These are phyloP conservation scores for Archips crataeganus DNA, from an alignment of 2,888 invertebrate genomes.

Conservation along the genomic window DNA sequence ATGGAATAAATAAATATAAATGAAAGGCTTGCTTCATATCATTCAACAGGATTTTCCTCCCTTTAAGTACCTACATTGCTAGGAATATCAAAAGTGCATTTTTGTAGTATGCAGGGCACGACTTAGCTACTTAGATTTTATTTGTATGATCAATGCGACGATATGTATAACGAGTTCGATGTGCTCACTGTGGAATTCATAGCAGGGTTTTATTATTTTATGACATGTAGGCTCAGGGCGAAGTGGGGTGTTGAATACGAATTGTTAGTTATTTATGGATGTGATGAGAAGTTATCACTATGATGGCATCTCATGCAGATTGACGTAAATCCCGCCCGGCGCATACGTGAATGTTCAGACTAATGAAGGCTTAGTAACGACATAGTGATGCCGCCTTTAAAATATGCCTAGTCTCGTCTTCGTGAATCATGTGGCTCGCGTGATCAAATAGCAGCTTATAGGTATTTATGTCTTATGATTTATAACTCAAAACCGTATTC, in stretches of 20 bases:
- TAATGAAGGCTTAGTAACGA: conserved; percentile 38
- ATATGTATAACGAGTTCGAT: conserved; percentile 6
- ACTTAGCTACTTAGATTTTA: conserved; percentile 5
- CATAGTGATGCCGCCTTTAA: conserved; percentile 22
- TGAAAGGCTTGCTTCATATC: not conserved
- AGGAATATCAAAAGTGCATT: not conserved
- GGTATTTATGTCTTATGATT: not conserved
- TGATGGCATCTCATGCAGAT: conserved; percentile 52
- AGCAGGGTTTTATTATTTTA: conserved; percentile 33
- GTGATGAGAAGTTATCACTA: conserved; percentile 53
- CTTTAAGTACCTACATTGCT: not conserved
- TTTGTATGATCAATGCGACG: conserved; percentile 29
- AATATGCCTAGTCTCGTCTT: conserved; percentile 19
- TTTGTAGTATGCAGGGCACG: conserved; percentile 11
- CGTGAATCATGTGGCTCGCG: conserved; percentile 21
- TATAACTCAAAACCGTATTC: not conserved
- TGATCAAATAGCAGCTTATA: conserved; percentile 26
- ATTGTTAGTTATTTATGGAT: conserved; percentile 52
- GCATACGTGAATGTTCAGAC: conserved; percentile 51
- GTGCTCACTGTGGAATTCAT: conserved; percentile 27
- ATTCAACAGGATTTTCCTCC: conserved; percentile 34
- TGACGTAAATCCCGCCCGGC: conserved; percentile 51
- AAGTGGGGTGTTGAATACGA: conserved; percentile 51
- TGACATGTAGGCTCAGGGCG: conserved; percentile 35
- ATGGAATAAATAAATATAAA: conserved; percentile 29